These are phyloP conservation scores for Anableps anableps DNA, from an alignment of 2,797 vertebrate genomes.

Conservation along the genomic window DNA sequence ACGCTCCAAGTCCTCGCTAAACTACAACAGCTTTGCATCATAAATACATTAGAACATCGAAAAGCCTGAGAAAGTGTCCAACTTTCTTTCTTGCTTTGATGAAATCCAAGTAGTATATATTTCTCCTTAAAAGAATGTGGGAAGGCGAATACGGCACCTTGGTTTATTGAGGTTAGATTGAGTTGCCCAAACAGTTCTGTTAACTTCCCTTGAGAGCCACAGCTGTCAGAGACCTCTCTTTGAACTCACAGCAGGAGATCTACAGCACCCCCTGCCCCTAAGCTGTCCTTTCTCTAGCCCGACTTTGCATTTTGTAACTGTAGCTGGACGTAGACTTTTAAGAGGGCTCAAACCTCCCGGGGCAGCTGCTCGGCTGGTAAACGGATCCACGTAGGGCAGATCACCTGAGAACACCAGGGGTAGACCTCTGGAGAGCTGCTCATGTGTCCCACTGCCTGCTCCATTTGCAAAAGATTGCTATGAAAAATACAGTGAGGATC, in stretches of 20 bases:
- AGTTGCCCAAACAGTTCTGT: conserved; percentile 42
- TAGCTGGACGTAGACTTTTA: conserved; percentile 75
- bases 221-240: conserved; percentile 80
- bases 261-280: conserved; percentile 50
- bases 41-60: conserved; percentile 8
- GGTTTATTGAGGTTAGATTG: conserved; percentile 67
- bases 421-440: conserved; percentile 71
- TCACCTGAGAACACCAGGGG: conserved; percentile 76
- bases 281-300: conserved; percentile 50
- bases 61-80: conserved; percentile 4
- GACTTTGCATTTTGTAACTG: conserved; percentile 71
- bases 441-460: conserved; percentile 71
- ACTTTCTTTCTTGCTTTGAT: conserved; percentile 14
- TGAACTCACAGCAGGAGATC: conserved; percentile 80
- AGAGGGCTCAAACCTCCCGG: conserved; percentile 75
- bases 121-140: conserved; percentile 28
- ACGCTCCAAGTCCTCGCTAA: background rate
- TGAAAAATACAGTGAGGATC: conserved; percentile 29
- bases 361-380: conserved; percentile 80
- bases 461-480: conserved; percentile 47
- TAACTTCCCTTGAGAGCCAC: conserved; percentile 73
- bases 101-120: conserved; percentile 40
- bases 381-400: conserved; percentile 71
- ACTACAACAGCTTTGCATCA: background rate
- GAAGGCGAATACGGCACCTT: conserved; percentile 40